Conservation (phyloP, 2,888 invertebrate genomes). For the Erynnis tages region DNA sequence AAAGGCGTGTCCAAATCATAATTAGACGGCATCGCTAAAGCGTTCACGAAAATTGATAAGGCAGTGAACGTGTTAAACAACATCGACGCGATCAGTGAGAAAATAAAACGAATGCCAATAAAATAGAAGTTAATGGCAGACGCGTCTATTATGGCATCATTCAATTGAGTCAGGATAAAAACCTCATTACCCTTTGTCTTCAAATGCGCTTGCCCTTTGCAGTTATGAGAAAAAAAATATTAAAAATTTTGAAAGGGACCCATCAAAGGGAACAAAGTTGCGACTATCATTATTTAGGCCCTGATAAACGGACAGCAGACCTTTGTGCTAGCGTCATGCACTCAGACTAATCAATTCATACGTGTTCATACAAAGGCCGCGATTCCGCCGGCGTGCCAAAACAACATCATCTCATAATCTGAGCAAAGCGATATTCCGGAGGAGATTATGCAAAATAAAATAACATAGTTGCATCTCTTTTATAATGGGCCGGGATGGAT, state of each 20-base stretch:
- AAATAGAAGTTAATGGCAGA: too few species aligned
- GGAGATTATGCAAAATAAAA: constrained; percentile 26
- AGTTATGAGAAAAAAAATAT: constrained; percentile 8
- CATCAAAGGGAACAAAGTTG: constrained; percentile 4
- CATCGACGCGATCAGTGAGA: too few species aligned
- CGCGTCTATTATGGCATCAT: too few species aligned
- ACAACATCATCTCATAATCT: constrained; percentile 25
- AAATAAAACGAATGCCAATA: too few species aligned
- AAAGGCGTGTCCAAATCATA: too few species aligned
- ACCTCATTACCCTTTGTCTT: not conserved
- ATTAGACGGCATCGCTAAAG: too few species aligned
- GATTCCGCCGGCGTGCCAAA: constrained; percentile 21
- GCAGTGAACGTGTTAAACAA: too few species aligned
- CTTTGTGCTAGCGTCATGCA: constrained; percentile 20
- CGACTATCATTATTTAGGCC: constrained; percentile 14
- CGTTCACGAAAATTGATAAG: too few species aligned
- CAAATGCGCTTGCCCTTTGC: constrained; percentile 2
- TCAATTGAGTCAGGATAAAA: too few species aligned
- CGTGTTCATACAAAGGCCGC: constrained; percentile 19
- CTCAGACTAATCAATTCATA: constrained; percentile 28
- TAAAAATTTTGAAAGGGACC: not conserved
- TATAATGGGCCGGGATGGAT: constrained; percentile 18
- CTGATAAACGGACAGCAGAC: constrained; percentile 18
- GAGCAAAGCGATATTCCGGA: constrained; percentile 23
- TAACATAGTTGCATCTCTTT: constrained; percentile 23